Percentiles rank a stretch among this genome's conserved stretches.
phyloP scores from a whole-genome alignment of 2,888 invertebrate genomes.

The Cremastinae sp. region DNA sequence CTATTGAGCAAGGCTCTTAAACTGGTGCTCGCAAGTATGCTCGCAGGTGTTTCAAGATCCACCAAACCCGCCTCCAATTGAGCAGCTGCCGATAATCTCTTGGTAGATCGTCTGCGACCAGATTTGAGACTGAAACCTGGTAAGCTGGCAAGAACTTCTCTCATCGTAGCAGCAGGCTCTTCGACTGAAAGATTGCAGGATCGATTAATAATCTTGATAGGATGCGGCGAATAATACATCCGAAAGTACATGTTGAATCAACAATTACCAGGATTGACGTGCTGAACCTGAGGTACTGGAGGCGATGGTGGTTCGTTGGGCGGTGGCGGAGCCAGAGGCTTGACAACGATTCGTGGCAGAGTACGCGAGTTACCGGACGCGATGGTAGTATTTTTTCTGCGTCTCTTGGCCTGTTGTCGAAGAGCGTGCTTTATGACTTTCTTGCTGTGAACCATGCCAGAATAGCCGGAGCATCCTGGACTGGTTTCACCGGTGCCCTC shows the following conservation, averaged over 20 bases:
- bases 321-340: constrained; percentile 88
- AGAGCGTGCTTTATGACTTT: constrained; percentile 90
- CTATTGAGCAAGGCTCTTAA: constrained; percentile 93
- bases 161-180: constrained; percentile 89
- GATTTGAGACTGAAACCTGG: constrained; percentile 92
- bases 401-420: constrained; percentile 88
- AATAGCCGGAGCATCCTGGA: constrained; percentile 75
- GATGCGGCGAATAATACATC: too few relatives aligned
- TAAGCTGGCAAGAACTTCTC: constrained; percentile 92
- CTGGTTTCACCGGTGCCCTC: constrained; percentile 74
- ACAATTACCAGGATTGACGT: constrained; percentile 72
- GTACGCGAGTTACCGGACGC: constrained; percentile 84
- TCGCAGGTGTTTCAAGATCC: constrained; percentile 97
- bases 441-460: constrained; percentile 82
- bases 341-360: constrained; percentile 91
- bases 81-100: constrained; percentile 94
- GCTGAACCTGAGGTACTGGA: constrained; percentile 67
- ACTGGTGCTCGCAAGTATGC: constrained; percentile 96
- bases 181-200: constrained; percentile 76
- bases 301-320: constrained; percentile 80
- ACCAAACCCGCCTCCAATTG: constrained; percentile 97
- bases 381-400: constrained; percentile 89
- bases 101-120: constrained; percentile 89
- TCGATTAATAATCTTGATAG: too few relatives aligned
- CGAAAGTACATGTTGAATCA: too few relatives aligned